phyloP scores from a whole-genome alignment of 2,888 invertebrate genomes.

The Tyria jacobaeae region DNA sequence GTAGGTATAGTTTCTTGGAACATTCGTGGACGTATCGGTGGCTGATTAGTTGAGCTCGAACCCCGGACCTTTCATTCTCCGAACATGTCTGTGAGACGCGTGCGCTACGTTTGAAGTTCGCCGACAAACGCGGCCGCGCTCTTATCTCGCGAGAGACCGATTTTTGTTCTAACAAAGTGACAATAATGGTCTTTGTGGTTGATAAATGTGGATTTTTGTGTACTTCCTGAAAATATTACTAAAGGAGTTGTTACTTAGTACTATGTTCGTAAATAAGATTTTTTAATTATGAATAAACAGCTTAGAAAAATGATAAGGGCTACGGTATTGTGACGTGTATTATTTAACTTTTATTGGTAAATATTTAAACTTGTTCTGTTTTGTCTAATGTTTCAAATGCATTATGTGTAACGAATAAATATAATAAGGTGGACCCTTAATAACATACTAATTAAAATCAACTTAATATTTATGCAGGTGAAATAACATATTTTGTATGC shows the following conservation, averaged over 20 bases:
- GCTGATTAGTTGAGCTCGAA: constrained; percentile 75
- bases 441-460: not conserved
- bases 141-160: constrained; percentile 79
- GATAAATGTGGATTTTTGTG: constrained; percentile 73
- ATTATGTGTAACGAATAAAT: too few relatives aligned
- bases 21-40: constrained; percentile 66
- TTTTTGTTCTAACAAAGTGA: constrained; percentile 80
- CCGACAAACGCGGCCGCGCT: constrained; percentile 81
- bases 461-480: not conserved
- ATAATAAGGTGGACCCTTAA: not conserved
- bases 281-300: not conserved
- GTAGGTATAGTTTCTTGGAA: constrained; percentile 63
- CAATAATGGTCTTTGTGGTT: constrained; percentile 81
- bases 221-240: constrained; percentile 58
- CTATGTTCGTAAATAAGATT: not conserved
- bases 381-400: not conserved
- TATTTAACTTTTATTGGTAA: not conserved
- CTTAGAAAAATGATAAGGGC: too few relatives aligned
- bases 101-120: constrained; percentile 72
- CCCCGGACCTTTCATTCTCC: constrained; percentile 75
- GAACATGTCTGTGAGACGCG: constrained; percentile 71
- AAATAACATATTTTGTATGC: constrained; percentile 9
- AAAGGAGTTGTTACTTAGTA: not conserved
- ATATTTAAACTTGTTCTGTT: not conserved
- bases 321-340: too few relatives aligned